A percentile compares a stretch with the other conserved stretches of the same genome.
Evolutionary conservation across 2,888 invertebrate species (phyloP).

Genomic region (Diachrysia chrysitis): DNA sequence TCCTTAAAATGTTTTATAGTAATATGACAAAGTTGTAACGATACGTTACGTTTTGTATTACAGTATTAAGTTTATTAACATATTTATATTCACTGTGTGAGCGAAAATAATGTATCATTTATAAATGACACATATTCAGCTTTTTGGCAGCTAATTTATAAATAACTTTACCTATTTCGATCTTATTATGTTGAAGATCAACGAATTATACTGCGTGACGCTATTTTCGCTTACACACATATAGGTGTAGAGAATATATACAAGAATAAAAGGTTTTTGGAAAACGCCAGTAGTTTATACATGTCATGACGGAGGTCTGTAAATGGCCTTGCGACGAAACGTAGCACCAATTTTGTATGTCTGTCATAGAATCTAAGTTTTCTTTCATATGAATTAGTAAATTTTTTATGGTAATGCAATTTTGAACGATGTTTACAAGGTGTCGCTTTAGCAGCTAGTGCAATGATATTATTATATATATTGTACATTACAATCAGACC

Average conservation of each 20-base stretch:
- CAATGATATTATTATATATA: conserved; percentile 70
- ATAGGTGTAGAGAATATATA: conserved; percentile 29
- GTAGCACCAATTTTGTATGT: conserved; percentile 78
- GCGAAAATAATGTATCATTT: conserved; percentile 44
- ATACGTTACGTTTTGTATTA: conserved; percentile 58
- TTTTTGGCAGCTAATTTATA: conserved; percentile 43
- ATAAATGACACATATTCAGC: conserved; percentile 14
- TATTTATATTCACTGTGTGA: conserved; percentile 46
- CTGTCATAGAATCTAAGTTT: conserved; percentile 69
- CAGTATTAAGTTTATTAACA: conserved; percentile 64
- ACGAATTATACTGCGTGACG: conserved; percentile 19
- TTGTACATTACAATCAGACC: conserved; percentile 61
- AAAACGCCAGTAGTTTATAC: conserved; percentile 19
- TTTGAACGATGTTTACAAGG: conserved; percentile 74
- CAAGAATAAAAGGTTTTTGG: conserved; percentile 28
- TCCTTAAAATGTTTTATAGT: conserved; percentile 50
- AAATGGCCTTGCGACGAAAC: conserved; percentile 68
- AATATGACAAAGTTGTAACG: conserved; percentile 54
- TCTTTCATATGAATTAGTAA: conserved; percentile 67
- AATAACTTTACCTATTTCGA: neutral
- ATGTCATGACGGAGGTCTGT: conserved; percentile 63
- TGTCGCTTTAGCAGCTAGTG: conserved; percentile 86
- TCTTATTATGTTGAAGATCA: neutral
- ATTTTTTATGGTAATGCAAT: conserved; percentile 75
- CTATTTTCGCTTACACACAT: conserved; percentile 51